Base-by-base conservation (phyloP, 2,888 invertebrate species). In the Lymantria dispar region DNA sequence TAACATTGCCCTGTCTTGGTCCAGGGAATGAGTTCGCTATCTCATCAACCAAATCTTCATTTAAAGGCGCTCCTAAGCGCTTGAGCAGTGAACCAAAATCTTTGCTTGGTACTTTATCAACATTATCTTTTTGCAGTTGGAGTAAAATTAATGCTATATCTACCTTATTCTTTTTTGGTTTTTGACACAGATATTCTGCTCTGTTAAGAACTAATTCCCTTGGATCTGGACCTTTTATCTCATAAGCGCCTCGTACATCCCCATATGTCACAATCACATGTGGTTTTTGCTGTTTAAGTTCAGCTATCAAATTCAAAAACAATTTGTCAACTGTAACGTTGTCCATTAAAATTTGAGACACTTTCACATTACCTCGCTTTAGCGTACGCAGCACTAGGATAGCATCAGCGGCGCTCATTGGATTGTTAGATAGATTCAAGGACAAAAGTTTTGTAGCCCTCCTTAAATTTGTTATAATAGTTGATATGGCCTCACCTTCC, bases 341-440 rank as follows among this genome's bases (percentile, higher is more conserved):
- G 0, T 85, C 80, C 73, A 87, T 64, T 7, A 73, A 53, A 7
- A 86, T 51, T 13, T 67, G 66, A 37, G 73, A 63, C 10, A 86
- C 52, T 58, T 78, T 78, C 0, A 79, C 78, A 38, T 45, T 52
- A 5, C 39, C 14, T 0, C 43, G 44, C 51, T 68, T 74, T 54
- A 85, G 58, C 64, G 74, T 79, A 3, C 49, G 36, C 1, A 87
- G 58, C 30, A 84, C 48, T 12, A 36, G 53, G 0, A 74, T 12
- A 9, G 85, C 80, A 45, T 86, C 85, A 0, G 37, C 54, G 9
- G 76, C 68, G 1, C 71, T 64, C 61, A 87, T 45, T 0, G 85
- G 85, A 50, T 87, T 87, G 40, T 60, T 74, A 8, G 87, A 85
- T 46, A 87, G 58, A 71, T 85, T 65, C 1, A 87, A 63, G 0